phyloP scores from a whole-genome alignment of 1,140 invertebrate species.

The Leptinotarsa texana region DNA sequence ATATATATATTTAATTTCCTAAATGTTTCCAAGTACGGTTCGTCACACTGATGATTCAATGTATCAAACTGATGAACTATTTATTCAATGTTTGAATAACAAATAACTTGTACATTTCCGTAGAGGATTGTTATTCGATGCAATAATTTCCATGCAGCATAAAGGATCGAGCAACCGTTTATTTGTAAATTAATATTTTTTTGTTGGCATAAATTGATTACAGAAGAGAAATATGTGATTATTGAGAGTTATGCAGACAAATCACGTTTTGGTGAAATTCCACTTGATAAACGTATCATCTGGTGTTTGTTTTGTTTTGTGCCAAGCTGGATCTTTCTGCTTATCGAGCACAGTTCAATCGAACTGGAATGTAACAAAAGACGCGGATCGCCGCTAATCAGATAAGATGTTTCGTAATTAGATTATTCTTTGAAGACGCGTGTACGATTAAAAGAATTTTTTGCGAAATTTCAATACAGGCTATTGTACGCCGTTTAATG shows the following conservation, averaged over 20 bases:
- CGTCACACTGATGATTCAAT: no score
- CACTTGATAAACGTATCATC: constrained; percentile 10
- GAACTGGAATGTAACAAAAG: background rate
- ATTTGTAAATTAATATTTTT: background rate
- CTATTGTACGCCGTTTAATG: no score
- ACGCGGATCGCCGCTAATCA: background rate
- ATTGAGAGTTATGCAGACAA: background rate
- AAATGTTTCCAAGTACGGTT: no score
- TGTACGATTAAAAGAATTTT: no score
- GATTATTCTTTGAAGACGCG: background rate
- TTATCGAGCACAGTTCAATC: background rate
- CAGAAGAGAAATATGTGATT: background rate
- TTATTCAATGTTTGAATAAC: no score
- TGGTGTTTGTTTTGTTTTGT: constrained; percentile 12
- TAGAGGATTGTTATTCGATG: no score
- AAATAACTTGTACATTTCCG: no score
- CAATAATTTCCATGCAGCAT: background rate
- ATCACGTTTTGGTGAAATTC: constrained; percentile 13
- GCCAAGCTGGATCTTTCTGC: background rate
- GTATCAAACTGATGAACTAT: no score
- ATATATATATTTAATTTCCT: no score
- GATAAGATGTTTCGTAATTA: background rate
- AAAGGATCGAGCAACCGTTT: background rate
- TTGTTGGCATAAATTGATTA: background rate
- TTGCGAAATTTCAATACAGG: no score